Base-by-base conservation (phyloP, 1,140 invertebrate species). In the Ptiloglossa arizonensis region DNA sequence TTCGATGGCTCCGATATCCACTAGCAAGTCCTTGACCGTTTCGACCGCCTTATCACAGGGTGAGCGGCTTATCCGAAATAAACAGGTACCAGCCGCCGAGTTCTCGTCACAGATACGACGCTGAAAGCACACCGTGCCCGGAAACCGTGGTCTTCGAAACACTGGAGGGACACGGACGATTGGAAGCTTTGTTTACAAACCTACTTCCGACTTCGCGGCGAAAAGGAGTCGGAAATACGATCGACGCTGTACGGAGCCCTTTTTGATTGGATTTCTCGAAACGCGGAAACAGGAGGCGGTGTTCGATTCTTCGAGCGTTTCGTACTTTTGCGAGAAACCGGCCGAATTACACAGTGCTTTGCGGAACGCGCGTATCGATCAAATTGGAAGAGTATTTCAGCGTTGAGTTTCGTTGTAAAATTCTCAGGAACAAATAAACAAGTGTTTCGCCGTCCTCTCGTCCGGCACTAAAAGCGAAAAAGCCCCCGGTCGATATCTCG, bases 1-100 rank as follows among this genome's bases (percentile, higher is more conserved):
- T 79, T 79, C 82, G 83, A 78, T 84, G 63, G 72, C 52, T 56
- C 24, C 46, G 72, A 85, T 84, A 81, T 77, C 50, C 38, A 41
- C n/a, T 59, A n/a, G n/a, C 29, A 29, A 32, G 48, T 63, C 70
- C 73, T 17, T 24, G 56, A n/a, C 56, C 46, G 50, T 67, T 73
- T 52, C 69, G 52, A 35, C 52, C 64, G 71, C 60, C 67, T 75
- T 76, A 80, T 67, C 81, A 63, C n/a, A n/a, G n/a, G n/a, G n/a
- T n/a, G n/a, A n/a, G n/a, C n/a, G 60, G 57, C 71, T 79, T 78
- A 59, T 79, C 64, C 63, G 46, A 24, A 56, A 63, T 70, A 63
- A 70, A 71, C 59, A 59, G 46, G 13, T 68, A 22, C 57, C 19
- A 13, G 15, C 35, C 57, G 19, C 2, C 38, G 24, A 56, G 35